A percentile compares a stretch with the other conserved stretches of the same genome.
Evolutionary conservation across 1,140 invertebrate genomes (phyloP).

Genomic region (Brachionus sp.): DNA sequence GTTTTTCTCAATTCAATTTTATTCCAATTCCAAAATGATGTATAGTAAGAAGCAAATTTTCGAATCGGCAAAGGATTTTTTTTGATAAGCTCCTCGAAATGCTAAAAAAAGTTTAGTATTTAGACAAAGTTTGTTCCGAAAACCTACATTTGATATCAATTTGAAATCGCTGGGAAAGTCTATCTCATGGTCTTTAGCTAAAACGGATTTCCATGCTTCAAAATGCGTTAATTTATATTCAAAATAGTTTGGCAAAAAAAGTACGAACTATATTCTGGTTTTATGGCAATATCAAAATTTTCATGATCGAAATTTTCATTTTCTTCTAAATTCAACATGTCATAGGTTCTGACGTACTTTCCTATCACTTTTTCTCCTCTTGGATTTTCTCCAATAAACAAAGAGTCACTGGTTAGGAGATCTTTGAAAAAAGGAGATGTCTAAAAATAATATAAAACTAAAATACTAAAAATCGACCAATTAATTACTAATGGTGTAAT

Average conservation of each 20-base stretch:
- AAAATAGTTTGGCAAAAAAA: background rate
- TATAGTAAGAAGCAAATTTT: conserved; percentile 13
- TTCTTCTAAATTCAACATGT: background rate
- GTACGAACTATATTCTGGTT: background rate
- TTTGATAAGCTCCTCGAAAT: conserved; percentile 41
- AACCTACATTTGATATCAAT: background rate
- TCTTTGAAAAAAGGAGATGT: background rate
- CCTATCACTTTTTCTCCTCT: background rate
- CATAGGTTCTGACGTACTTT: background rate
- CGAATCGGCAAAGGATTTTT: background rate
- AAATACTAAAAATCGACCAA: background rate
- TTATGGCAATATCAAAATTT: background rate
- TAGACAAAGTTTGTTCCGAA: background rate
- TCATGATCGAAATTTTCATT: background rate
- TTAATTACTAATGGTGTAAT: background rate
- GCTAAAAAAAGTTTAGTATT: background rate
- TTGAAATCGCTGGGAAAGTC: background rate
- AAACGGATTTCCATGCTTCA: background rate
- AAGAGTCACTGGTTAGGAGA: background rate
- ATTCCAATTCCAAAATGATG: conserved; percentile 13
- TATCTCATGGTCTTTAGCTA: background rate
- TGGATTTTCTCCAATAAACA: background rate
- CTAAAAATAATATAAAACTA: background rate
- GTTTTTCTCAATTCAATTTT: conserved; percentile 17
- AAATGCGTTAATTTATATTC: background rate